Conservation (phyloP, 2,113 vertebrate species). For the Vulpes vulpes region DNA sequence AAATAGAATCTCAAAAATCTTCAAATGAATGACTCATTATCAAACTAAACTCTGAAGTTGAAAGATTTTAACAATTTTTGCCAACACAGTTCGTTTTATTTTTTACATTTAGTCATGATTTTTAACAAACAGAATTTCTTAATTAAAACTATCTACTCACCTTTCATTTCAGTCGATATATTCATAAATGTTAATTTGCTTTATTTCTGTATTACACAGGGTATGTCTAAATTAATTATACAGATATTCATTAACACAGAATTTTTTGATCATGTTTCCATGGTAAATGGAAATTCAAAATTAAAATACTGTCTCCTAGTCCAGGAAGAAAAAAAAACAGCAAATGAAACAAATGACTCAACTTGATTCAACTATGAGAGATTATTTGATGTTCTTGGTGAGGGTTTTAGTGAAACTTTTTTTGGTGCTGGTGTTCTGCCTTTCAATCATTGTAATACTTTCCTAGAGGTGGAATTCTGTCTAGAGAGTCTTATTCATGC, state of each 20-base stretch:
- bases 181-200: slow-evolving; percentile 85
- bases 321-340: slow-evolving; percentile 83
- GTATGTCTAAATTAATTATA: slow-evolving; percentile 85
- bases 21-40: slow-evolving; percentile 42
- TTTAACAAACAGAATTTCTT: slow-evolving; percentile 80
- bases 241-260: slow-evolving; percentile 82
- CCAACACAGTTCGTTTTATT: slow-evolving; percentile 72
- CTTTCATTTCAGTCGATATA: slow-evolving; percentile 81
- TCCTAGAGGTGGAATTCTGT: slow-evolving; percentile 39
- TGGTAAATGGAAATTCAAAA: slow-evolving; percentile 85
- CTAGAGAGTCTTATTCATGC: slow-evolving; percentile 66
- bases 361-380: slow-evolving; percentile 76
- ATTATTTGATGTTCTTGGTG: slow-evolving; percentile 64
- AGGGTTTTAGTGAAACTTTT: slow-evolving; percentile 51
- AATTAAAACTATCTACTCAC: slow-evolving; percentile 83
- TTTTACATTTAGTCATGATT: slow-evolving; percentile 75
- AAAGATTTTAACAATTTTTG: slow-evolving; percentile 70
- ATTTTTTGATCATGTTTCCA: slow-evolving; percentile 84
- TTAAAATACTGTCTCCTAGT: slow-evolving; percentile 83
- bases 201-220: slow-evolving; percentile 83
- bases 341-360: slow-evolving; percentile 82
- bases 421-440: slow-evolving; percentile 40
- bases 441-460: slow-evolving; percentile 44
- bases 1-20: slow-evolving; percentile 40
- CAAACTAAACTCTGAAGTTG: slow-evolving; percentile 71